Conservation (phyloP, 1,140 invertebrate species). For the Berghia stephanieae region DNA sequence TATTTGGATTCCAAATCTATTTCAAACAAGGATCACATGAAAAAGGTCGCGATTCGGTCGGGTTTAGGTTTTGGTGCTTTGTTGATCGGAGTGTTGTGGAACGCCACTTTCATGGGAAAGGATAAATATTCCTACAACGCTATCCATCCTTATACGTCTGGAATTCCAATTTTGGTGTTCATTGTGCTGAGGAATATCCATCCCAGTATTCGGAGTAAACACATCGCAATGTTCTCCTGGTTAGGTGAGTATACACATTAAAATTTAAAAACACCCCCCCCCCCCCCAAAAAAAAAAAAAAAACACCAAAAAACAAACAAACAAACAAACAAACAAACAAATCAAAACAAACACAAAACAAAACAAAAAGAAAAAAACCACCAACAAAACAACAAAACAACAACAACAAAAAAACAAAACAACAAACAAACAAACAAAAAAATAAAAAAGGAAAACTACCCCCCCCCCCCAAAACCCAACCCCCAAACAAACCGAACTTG, state of each 20-base stretch:
- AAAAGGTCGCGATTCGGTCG: slow-evolving; percentile 29
- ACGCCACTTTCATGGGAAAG: slow-evolving; percentile 35
- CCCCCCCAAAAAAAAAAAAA: no score
- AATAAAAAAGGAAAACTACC: no score
- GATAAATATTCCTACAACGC: slow-evolving; percentile 52
- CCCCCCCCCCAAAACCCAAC: no score
- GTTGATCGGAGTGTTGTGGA: slow-evolving; percentile 39
- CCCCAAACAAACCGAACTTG: no score
- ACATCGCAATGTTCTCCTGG: slow-evolving; percentile 46
- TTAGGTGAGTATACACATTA: slow-evolving; percentile 37
- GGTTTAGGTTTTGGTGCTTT: slow-evolving; percentile 23
- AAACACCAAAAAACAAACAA: no score
- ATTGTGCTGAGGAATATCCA: slow-evolving; percentile 48
- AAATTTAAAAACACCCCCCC: no score
- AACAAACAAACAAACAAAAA: no score
- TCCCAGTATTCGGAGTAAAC: slow-evolving; percentile 38
- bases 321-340: no score
- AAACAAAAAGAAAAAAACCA: no score
- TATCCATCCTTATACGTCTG: slow-evolving; percentile 48
- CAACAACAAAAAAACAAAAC: no score
- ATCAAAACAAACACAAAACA: no score
- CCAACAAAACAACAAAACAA: no score
- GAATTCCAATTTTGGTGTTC: slow-evolving; percentile 48
- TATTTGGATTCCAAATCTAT: slow-evolving; percentile 36
- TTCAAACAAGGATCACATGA: neutral